These are phyloP conservation scores for Todus mexicanus DNA, from an alignment of 2,797 vertebrate genomes.

Conservation along the genomic window DNA sequence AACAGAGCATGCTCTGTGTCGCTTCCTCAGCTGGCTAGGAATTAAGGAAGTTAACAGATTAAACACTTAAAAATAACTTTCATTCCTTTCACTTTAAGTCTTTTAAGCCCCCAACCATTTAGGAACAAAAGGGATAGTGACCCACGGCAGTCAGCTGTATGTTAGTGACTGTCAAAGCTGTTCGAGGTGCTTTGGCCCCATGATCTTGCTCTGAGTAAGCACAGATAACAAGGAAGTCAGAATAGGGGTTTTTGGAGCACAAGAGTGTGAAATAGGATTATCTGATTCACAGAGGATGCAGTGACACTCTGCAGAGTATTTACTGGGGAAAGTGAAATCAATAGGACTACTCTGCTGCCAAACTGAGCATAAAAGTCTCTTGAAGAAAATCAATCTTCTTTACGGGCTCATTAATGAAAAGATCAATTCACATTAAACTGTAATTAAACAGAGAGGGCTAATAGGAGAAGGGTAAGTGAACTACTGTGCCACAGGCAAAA, in stretches of 20 bases:
- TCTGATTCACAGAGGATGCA: conserved; percentile 30
- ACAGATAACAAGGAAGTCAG: conserved; percentile 11
- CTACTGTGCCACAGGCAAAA: not conserved
- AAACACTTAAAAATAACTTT: conserved; percentile 41
- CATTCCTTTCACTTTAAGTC: not conserved
- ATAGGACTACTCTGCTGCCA: conserved; percentile 52
- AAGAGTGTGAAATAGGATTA: conserved; percentile 63
- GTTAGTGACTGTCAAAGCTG: not conserved
- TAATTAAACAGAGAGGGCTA: conserved; percentile 69
- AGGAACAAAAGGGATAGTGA: conserved; percentile 38
- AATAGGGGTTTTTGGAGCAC: conserved; percentile 11
- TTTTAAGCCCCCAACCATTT: not conserved
- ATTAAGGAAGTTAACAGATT: conserved; percentile 36
- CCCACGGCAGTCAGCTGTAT: not conserved
- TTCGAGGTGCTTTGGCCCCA: not conserved
- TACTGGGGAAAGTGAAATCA: conserved; percentile 55
- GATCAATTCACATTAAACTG: conserved; percentile 69
- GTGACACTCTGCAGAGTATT: conserved; percentile 3
- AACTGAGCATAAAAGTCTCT: conserved; percentile 50
- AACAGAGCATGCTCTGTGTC: not conserved
- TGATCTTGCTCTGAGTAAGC: not conserved
- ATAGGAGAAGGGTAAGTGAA: not conserved
- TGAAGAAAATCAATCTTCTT: conserved; percentile 67
- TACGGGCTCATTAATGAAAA: conserved; percentile 64
- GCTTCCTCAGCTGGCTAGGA: not conserved